A percentile compares a stretch with the other conserved stretches of the same genome.
Conservation (phyloP, 1,140 invertebrate species). For the Apocrypta bakeri region DNA sequence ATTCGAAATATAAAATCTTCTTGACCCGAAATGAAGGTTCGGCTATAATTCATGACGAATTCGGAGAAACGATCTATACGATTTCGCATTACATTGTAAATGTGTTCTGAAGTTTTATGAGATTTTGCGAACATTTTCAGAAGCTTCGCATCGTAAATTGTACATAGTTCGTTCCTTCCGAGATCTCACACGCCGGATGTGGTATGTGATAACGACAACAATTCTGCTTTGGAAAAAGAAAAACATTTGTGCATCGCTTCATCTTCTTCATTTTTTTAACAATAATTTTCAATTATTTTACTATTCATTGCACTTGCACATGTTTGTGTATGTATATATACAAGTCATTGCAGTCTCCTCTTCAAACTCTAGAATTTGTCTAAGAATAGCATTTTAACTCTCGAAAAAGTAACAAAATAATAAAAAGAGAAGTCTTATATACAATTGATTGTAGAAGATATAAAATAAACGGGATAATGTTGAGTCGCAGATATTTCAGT, state of each 20-base stretch:
- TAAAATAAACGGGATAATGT: not conserved
- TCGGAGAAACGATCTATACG: not conserved
- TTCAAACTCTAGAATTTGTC: slow-evolving; percentile 27
- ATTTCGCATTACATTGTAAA: not conserved
- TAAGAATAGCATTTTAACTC: not conserved
- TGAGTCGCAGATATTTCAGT: not conserved
- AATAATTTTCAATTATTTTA: slow-evolving; percentile 31
- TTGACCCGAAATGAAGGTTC: not conserved
- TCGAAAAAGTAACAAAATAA: slow-evolving; percentile 1
- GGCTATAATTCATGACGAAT: not conserved
- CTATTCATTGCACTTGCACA: not conserved
- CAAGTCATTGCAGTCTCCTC: slow-evolving; percentile 10
- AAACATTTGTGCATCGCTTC: slow-evolving; percentile 13
- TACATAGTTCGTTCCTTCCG: not conserved
- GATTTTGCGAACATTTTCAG: not conserved
- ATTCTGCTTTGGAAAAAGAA: not conserved
- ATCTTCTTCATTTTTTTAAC: not conserved
- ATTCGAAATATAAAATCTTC: slow-evolving; percentile 45
- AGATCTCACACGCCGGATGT: not conserved
- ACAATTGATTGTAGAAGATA: slow-evolving; percentile 3
- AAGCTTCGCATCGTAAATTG: not conserved
- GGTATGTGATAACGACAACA: slow-evolving; percentile 6
- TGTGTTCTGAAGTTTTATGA: not conserved
- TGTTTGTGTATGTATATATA: slow-evolving; percentile 3
- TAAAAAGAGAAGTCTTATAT: slow-evolving; percentile 29